Evolutionary conservation across 2,797 vertebrate genomes (phyloP).

Genomic region (Alosa sapidissima): DNA sequence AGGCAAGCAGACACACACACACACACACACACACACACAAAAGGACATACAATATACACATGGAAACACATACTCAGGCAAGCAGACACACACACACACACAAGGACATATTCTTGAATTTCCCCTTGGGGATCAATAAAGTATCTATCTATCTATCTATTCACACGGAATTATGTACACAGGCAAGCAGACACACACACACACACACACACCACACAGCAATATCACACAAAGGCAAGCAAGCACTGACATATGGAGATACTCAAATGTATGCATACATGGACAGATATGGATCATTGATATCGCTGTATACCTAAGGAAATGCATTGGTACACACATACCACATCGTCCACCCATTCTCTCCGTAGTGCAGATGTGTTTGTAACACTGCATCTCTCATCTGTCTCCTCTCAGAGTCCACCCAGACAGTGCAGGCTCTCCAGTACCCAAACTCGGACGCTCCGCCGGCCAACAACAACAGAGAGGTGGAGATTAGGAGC

Average conservation of each 20-base stretch:
- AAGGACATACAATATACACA: neutral
- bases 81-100: neutral
- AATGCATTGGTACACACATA: neutral
- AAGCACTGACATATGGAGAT: neutral
- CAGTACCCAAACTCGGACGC: constrained; percentile 86
- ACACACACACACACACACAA: neutral
- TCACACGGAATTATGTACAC: neutral
- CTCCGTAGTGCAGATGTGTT: neutral
- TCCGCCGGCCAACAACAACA: constrained; percentile 76
- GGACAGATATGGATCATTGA: neutral
- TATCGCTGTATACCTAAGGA: too few relatives aligned
- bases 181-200: neutral
- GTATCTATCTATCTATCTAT: too few relatives aligned
- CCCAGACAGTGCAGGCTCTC: constrained; percentile 91
- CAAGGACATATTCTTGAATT: too few relatives aligned
- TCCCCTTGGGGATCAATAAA: too few relatives aligned
- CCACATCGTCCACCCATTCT: neutral
- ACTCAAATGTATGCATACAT: neutral
- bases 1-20: neutral
- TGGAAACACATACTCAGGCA: neutral
- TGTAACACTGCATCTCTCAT: neutral
- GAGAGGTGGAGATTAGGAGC: constrained; percentile 92
- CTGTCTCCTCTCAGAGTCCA: constrained; percentile 78
- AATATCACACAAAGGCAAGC: neutral
- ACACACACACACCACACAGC: neutral